Conservation (phyloP, 1,140 invertebrate genomes). For the Melipona quadrifasciata region DNA sequence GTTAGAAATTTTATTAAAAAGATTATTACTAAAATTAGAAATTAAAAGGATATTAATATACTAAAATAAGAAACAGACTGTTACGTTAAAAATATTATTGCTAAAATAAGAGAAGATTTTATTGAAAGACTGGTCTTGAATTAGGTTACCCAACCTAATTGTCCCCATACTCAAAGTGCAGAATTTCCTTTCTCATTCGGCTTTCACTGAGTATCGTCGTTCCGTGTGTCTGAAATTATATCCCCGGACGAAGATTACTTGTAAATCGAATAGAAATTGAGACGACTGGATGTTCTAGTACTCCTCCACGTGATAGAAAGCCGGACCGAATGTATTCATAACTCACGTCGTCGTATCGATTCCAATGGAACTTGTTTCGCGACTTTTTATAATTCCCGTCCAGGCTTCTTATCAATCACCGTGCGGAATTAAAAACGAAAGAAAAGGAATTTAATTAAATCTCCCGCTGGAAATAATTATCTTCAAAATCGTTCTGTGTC, state of each 20-base stretch:
- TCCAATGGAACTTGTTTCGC: neutral
- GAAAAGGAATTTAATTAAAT: neutral
- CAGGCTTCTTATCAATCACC: neutral
- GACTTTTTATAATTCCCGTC: neutral
- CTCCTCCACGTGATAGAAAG: constrained; percentile 15
- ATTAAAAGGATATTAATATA: too few relatives aligned
- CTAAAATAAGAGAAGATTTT: too few relatives aligned
- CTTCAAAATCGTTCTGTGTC: neutral
- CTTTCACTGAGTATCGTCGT: constrained; percentile 25
- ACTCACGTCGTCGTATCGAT: neutral
- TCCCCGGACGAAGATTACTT: neutral
- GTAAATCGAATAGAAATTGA: constrained; percentile 30
- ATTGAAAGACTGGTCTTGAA: neutral
- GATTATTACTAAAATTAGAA: too few relatives aligned
- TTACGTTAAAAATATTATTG: too few relatives aligned
- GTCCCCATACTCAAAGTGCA: neutral
- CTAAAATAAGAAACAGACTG: too few relatives aligned
- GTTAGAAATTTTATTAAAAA: too few relatives aligned
- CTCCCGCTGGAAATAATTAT: neutral
- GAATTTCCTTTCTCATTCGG: constrained; percentile 19
- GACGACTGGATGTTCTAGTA: neutral
- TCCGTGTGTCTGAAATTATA: constrained; percentile 30
- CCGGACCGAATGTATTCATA: neutral
- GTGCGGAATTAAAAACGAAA: neutral
- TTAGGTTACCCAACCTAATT: neutral